Percentiles rank a stretch among this genome's conserved stretches.
Evolutionary conservation across 1,140 invertebrate genomes (phyloP).

Genomic region (Mercenaria mercenaria): DNA sequence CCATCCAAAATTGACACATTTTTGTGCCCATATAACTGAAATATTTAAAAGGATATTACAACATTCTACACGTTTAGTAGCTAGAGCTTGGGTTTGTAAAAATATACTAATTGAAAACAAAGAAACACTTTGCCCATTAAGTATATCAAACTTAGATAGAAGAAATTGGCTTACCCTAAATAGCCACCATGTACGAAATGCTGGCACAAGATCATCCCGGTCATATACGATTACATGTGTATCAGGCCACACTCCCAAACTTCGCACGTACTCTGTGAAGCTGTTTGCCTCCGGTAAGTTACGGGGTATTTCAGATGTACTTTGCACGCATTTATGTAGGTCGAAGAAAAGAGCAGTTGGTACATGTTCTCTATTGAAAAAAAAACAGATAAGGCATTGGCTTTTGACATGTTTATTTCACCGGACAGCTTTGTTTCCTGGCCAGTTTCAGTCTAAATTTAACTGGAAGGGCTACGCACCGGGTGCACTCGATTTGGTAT

Average conservation of each 20-base stretch:
- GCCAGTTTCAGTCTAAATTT: too few species aligned
- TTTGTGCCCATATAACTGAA: conserved; percentile 76
- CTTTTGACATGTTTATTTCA: background rate
- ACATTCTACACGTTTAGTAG: too few species aligned
- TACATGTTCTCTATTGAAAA: conserved; percentile 73
- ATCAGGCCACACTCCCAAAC: conserved; percentile 75
- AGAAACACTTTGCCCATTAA: too few species aligned
- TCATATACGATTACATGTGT: conserved; percentile 82
- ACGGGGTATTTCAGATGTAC: conserved; percentile 65
- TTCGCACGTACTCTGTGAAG: conserved; percentile 78
- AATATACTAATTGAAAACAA: too few species aligned
- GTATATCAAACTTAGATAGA: too few species aligned
- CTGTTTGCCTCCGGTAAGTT: conserved; percentile 75
- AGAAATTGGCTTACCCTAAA: conserved; percentile 73
- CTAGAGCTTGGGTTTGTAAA: too few species aligned
- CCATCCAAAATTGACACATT: conserved; percentile 79
- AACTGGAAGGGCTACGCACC: too few species aligned
- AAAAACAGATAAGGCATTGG: background rate
- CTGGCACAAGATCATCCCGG: conserved; percentile 68
- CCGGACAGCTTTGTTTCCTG: too few species aligned
- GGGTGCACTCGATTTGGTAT: too few species aligned
- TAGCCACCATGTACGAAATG: conserved; percentile 81
- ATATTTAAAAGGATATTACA: background rate
- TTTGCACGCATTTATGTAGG: conserved; percentile 68
- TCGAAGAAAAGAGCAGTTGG: conserved; percentile 75